A percentile compares a stretch with the other conserved stretches of the same genome.
Conservation (phyloP, 2,797 vertebrate species). For the Pterois miles region DNA sequence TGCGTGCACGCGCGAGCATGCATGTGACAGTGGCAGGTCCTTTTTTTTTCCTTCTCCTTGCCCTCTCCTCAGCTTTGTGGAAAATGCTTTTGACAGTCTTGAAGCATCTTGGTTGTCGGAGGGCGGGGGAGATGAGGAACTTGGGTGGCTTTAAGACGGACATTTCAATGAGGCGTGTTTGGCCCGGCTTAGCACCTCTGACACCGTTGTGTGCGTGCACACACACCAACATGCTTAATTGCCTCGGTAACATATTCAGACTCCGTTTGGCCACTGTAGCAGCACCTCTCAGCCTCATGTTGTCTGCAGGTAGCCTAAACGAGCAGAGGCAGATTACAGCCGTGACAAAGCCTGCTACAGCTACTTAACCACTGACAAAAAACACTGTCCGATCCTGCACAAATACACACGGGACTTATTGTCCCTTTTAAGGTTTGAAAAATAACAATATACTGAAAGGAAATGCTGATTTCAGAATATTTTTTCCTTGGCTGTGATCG, state of each 20-base stretch:
- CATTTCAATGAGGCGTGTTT: slow-evolving; percentile 78
- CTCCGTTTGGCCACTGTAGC: slow-evolving; percentile 59
- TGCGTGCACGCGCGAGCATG: slow-evolving; percentile 75
- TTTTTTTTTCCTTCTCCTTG: slow-evolving; percentile 57
- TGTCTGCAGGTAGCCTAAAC: slow-evolving; percentile 73
- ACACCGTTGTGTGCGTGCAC: slow-evolving; percentile 67
- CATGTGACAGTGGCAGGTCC: slow-evolving; percentile 83
- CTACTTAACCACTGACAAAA: slow-evolving; percentile 80
- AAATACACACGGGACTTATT: slow-evolving; percentile 66
- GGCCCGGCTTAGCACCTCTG: slow-evolving; percentile 75
- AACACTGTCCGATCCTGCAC: slow-evolving; percentile 66
- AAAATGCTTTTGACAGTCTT: slow-evolving; percentile 90
- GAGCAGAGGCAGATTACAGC: slow-evolving; percentile 78
- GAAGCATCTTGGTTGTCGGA: slow-evolving; percentile 82
- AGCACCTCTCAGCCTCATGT: slow-evolving; percentile 59
- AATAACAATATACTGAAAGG: slow-evolving; percentile 9
- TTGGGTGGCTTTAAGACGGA: slow-evolving; percentile 83
- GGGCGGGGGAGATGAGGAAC: slow-evolving; percentile 74
- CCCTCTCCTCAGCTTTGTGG: slow-evolving; percentile 83
- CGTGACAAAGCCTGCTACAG: slow-evolving; percentile 81
- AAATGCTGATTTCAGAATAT: slow-evolving; percentile 12
- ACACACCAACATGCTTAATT: slow-evolving; percentile 76
- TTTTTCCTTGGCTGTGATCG: not conserved
- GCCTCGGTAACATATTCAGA: slow-evolving; percentile 74
- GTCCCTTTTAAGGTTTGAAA: slow-evolving; percentile 42